Evolutionary conservation across 2,797 vertebrate genomes (phyloP).

Genomic region (Danio kyathit): DNA sequence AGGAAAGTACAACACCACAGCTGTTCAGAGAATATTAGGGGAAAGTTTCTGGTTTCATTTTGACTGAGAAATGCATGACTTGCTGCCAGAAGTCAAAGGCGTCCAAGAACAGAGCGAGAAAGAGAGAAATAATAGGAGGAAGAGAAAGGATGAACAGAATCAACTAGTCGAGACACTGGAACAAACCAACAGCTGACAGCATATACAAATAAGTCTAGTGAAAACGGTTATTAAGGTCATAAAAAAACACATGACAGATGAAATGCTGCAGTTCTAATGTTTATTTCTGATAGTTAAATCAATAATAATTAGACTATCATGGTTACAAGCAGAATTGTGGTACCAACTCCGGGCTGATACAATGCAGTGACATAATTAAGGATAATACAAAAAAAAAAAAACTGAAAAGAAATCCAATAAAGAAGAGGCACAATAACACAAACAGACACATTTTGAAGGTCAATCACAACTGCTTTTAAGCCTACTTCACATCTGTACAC

Average conservation of each 20-base stretch:
- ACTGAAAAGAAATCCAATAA: slow-evolving; percentile 50
- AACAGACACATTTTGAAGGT: slow-evolving; percentile 68
- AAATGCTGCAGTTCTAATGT: slow-evolving; percentile 76
- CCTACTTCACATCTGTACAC: slow-evolving; percentile 61
- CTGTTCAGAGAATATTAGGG: not conserved
- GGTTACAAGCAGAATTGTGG: slow-evolving; percentile 84
- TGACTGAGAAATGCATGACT: slow-evolving; percentile 30
- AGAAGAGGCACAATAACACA: slow-evolving; percentile 81
- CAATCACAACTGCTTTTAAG: slow-evolving; percentile 57
- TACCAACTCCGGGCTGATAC: slow-evolving; percentile 84
- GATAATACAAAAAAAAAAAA: slow-evolving; percentile 65
- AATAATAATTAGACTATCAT: slow-evolving; percentile 86
- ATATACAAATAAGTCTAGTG: not conserved
- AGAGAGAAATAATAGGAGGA: slow-evolving; percentile 35
- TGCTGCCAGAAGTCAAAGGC: slow-evolving; percentile 1
- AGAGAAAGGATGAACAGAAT: slow-evolving; percentile 24
- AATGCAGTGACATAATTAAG: slow-evolving; percentile 72
- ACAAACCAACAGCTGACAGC: no score
- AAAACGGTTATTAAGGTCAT: not conserved
- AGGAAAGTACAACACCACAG: slow-evolving; percentile 2
- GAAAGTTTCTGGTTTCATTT: slow-evolving; percentile 39
- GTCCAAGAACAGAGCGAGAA: slow-evolving; percentile 14
- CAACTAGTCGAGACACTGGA: not conserved
- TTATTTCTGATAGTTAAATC: slow-evolving; percentile 87
- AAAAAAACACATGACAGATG: slow-evolving; percentile 29